Base-by-base conservation (phyloP, 1,140 invertebrate species). In the Macrocentrus cingulum region DNA sequence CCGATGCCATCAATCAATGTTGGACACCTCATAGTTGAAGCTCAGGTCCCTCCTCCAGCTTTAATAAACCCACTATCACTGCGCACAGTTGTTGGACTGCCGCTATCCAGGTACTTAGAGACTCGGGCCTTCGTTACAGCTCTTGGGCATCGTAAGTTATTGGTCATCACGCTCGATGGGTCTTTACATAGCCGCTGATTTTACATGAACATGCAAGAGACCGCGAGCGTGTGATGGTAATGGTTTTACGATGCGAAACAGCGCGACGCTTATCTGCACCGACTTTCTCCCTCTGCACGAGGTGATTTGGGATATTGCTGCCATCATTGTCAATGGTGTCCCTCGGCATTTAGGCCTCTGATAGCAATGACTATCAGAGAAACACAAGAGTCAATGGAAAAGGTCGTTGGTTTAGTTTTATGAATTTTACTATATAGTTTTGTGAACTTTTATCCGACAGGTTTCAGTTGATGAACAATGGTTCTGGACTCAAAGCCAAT, bases 81-180 rank as follows among this genome's bases (percentile, higher is more conserved):
- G 9, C 25, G 25, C 25, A n/a, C n/a, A 9, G 25, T 9, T 29
- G 25, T 29, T 29, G 9, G 4, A 29, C 25, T 29, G 4, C 25
- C 25, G 25, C 25, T 29, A 29, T 29, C 25, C 25, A 29, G 25
- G 25, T 29, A 29, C 25, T 29, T 29, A 29, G 4, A 29, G 25
- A 9, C 25, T 4, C 25, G 9, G 25, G 25, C 25, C 9, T 29
- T 29, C 25, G 25, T 29, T 29, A 29, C 25, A 29, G 25, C 25
- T 29, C 25, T 29, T 29, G 25, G 25, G 25, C 25, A 29, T 56
- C 53, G 53, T 52, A 63, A 65, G 59, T 69, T 67, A 69, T 65
- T 57, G 56, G 48, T 64, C 66, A 37, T 69, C 64, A 65, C 25
- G 63, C 53, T 69, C 68, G 67, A 65, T 60, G 68, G 66, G 64